Evolutionary conservation across 2,888 invertebrate species (phyloP), one percentile per base, ranked within the genome.

Genomic region (Tetragonisca angustula): DNA sequence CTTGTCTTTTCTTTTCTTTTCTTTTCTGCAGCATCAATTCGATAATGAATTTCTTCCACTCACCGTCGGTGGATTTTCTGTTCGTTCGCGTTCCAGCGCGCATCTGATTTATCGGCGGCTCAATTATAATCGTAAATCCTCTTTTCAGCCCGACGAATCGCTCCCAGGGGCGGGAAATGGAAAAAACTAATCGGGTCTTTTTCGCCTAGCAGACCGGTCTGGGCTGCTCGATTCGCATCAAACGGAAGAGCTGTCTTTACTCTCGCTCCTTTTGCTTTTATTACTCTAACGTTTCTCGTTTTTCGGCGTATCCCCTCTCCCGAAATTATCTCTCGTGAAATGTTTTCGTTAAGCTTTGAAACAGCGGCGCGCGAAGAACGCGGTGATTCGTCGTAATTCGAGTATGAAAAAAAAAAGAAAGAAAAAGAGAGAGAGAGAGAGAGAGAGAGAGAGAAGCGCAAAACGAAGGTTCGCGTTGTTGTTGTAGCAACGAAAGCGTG

Each of bases 61-160:
- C 52, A 36, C 64, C n/a, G 4, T 36, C 52, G 27, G 21, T 32
- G 36, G 61, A n/a, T 74, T 56, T 54, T 69, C 68, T 27, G 65
- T 69, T 64, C 36, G 65, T 50, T n/a, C 70, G 56, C 52, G 43
- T 65, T 69, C 62, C 62, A 50, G 50, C 56, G 68, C 77, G 80
- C 76, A 54, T 78, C 84, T 82, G 86, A 86, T 86, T 86, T 86
- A 86, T 86, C 76, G 77, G n/a, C 75, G 79, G 72, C 70, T 82
- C 84, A 84, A 86, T 86, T 86, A 86, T 86, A 86, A 86, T 86
- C 86, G 86, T 86, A 86, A 86, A 86, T 86, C 84, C 84, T 79
- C 75, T 65, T 64, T 36, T 36, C 64, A 19, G 69, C 68, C 61
- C 71, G 75, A 77, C 78, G 81, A 84, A 84, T 82, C 79, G 84